phyloP scores from a whole-genome alignment of 2,113 vertebrate species.

The human (Homo sapiens) region DNA sequence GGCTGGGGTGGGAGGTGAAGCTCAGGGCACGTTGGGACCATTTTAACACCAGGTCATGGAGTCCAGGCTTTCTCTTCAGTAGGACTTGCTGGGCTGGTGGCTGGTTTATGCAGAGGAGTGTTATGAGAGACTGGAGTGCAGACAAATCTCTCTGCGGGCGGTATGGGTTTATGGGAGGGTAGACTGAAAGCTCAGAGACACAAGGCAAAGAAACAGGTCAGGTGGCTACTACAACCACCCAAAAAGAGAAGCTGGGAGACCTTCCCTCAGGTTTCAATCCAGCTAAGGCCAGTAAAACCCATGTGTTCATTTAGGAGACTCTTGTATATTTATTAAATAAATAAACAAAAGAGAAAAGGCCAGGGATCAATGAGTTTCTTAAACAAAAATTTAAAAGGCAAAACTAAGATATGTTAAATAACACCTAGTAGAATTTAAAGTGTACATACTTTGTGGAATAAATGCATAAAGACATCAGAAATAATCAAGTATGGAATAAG shows the following conservation, averaged over 20 bases:
- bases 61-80: too few relatives aligned
- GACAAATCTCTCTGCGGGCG: too few relatives aligned
- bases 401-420: background rate
- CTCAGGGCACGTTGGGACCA: background rate
- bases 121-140: rapidly evolving
- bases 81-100: background rate
- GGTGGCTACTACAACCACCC: background rate
- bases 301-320: background rate
- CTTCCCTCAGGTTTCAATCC: background rate
- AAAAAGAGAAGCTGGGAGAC: rapidly evolving
- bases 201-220: background rate
- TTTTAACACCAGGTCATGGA: background rate
- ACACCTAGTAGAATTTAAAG: background rate
- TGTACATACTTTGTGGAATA: background rate
- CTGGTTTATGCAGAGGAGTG: background rate
- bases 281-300: background rate
- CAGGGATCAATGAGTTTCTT: background rate
- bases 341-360: background rate
- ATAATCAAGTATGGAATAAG: background rate
- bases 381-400: background rate
- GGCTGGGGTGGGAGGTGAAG: background rate
- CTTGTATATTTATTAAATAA: background rate
- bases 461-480: background rate
- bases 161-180: rapidly evolving
- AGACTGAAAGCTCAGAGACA: background rate